Conservation (phyloP, 2,888 invertebrate species). For the Eueremaeus valkanovi region DNA sequence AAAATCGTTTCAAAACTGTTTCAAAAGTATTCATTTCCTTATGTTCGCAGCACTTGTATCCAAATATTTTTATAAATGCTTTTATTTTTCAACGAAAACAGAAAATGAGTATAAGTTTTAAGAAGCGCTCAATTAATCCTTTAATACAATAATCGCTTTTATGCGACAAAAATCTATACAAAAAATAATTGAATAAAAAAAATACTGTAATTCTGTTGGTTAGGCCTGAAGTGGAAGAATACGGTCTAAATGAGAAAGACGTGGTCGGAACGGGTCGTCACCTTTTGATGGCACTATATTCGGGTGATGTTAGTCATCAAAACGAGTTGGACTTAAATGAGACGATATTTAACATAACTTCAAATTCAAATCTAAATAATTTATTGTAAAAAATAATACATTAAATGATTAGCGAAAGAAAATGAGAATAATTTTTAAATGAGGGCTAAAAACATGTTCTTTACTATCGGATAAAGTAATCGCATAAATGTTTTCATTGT, state of each 20-base stretch:
- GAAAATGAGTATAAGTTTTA: not conserved
- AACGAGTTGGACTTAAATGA: constrained; percentile 18
- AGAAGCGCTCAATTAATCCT: not conserved
- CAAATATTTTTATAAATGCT: too few species aligned
- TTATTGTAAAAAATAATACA: constrained; percentile 7
- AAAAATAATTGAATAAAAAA: not conserved
- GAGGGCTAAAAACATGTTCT: not conserved
- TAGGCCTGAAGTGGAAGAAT: constrained; percentile 33
- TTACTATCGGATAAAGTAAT: not conserved
- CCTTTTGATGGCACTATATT: constrained; percentile 33
- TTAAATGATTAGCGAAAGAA: not conserved
- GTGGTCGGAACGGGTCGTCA: constrained; percentile 39
- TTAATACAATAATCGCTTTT: too few species aligned
- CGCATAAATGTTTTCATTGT: not conserved
- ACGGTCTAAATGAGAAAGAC: constrained; percentile 28
- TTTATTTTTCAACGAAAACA: too few species aligned
- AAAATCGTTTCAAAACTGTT: not conserved
- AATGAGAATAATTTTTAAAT: constrained; percentile 20
- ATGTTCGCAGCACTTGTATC: not conserved
- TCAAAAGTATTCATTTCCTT: not conserved
- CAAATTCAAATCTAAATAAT: constrained; percentile 10
- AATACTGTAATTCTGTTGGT: not conserved
- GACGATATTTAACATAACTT: constrained; percentile 26
- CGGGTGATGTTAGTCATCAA: not conserved
- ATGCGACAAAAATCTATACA: too few species aligned